Base-by-base conservation (phyloP, 2,797 vertebrate genomes). In the Alfaro cultratus region DNA sequence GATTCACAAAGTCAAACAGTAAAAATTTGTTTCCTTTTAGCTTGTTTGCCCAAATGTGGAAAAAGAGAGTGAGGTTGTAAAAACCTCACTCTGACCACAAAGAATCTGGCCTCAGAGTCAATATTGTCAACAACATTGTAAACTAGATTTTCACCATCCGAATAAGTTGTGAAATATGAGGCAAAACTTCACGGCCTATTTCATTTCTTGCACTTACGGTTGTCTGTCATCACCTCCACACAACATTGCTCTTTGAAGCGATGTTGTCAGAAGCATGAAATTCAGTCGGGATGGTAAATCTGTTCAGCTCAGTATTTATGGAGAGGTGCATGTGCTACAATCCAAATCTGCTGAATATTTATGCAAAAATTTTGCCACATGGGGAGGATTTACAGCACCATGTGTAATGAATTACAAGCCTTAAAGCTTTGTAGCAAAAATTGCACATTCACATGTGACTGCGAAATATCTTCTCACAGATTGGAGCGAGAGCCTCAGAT, bases 141-240 rank as follows among this genome's bases (percentile, higher is more conserved):
- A 18, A 39, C 36, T 29, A n/a, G 43, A 23, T 31, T 16, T 23
- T 26, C 31, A 43, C 8, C 21, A 1, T 5, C 3, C 21, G n/a
- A 36, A 64, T 10, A 23, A 53, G 8, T 53, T 29, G 16, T 73
- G 9, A 78, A 47, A 26, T 77, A 78, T 41, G 21, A 64, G 13
- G 6, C 13, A 7, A 10, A 6, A 5, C 11, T 60, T 68, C 2
- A 31, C 12, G 16, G 21, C 16, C 39, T 6, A 53, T 13, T 39
- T 55, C 3, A 5, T 2, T 18, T 51, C 21, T 23, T 51, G 15
- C 41, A 45, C 70, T 73, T 29, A 1, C 16, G 36, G 43, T 45
- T 53, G 53, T 62, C 15, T 64, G n/a, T 49, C 53, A 75, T 21
- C 53, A 60, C n/a, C 55, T 62, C 21, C 21, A 74, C 31, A 70